Evolutionary conservation across 2,113 vertebrate species (phyloP), one percentile per base, ranked within the genome.

Genomic region (Struthio camelus): DNA sequence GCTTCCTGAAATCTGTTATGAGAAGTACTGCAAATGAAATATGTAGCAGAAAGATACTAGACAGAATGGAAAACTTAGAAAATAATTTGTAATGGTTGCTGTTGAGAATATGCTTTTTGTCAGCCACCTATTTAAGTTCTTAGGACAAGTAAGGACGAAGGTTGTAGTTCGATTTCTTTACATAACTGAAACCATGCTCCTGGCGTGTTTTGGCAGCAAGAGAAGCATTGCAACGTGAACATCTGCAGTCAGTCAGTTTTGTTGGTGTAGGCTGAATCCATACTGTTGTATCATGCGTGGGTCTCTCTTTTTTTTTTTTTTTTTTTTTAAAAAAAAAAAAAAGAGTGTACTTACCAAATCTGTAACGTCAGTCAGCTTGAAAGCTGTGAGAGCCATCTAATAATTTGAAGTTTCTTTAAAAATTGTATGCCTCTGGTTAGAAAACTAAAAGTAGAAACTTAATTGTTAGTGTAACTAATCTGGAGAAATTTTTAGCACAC

Each of bases 121-220:
- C 25, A 14, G 11, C 30, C 19, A 42, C 2, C 40, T 1, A 8
- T 36, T 8, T 80, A 40, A 10, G 16, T 82, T 20, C 2, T 22
- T 80, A 69, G 46, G 58, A 84, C 71, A 53, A 58, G 19, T 67
- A 66, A 64, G 13, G 22, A 72, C 6, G 4, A 27, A 44, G 48
- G 14, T 73, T 24, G 19, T 18, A 22, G 6, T 85, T 67, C 24
- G 34, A 19, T 67, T 83, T 61, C 42, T 78, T 80, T 50, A 50
- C 0, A 0, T 25, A 44, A 18, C 23, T 53, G 64, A 80, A 93
- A 38, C 10, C 7, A 3, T 44, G 40, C 3, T 62, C 20, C 23
- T 82, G 61, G 20, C 5, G 4, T 81, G 34, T 66, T 18, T 48
- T 82, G 56, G 7, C 86, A 82, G n/a, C 25, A 46, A 85, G 61